Base-by-base conservation (phyloP, 2,888 invertebrate species). In the Tiliacea aurago region DNA sequence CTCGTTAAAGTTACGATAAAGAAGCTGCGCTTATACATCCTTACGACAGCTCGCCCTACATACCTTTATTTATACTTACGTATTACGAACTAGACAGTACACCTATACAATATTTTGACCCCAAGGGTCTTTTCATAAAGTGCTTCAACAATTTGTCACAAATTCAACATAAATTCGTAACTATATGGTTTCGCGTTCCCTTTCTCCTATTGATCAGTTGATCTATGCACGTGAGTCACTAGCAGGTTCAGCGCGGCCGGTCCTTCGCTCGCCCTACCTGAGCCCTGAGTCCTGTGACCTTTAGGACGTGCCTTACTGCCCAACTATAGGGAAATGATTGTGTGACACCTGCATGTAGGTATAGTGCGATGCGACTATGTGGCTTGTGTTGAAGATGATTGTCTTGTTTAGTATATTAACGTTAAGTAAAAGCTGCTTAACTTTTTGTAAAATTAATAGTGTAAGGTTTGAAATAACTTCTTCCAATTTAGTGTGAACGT, bases 201-300 rank as follows among this genome's bases (percentile, higher is more conserved):
- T 58, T 73, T 69, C 64, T 68, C 37, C 4, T 33, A n/a, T 58
- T 45, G 51, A 51, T 49, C 43, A 51, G 23, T 58, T 45, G 43
- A 45, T 80, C 80, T 75, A 70, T 68, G 81, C 61, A 58, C 41
- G 13, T 81, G 84, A 84, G 73, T 84, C 82, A 84, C 84, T 7
- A 80, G 81, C 84, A 84, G 82, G 82, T 77, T 84, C 73, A 53
- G 11, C n/a, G 58, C 49, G 18, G 58, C 28, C 65, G 20, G 51
- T 33, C 53, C 74, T 73, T 73, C 23, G 28, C 28, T 15, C 15
- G 41, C 56, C 33, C 49, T 75, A 73, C 76, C 84, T 71, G 72
- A 72, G 62, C 74, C 59, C 70, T 37, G 61, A 73, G 70, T 83
- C 74, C 81, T 79, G 65, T 84, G 78, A 86, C 86, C 84, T 77